Percentiles rank a stretch among this genome's conserved stretches.
These are phyloP conservation scores for Barnardius zonarius DNA, from an alignment of 2,113 vertebrate genomes.

Conservation along the genomic window DNA sequence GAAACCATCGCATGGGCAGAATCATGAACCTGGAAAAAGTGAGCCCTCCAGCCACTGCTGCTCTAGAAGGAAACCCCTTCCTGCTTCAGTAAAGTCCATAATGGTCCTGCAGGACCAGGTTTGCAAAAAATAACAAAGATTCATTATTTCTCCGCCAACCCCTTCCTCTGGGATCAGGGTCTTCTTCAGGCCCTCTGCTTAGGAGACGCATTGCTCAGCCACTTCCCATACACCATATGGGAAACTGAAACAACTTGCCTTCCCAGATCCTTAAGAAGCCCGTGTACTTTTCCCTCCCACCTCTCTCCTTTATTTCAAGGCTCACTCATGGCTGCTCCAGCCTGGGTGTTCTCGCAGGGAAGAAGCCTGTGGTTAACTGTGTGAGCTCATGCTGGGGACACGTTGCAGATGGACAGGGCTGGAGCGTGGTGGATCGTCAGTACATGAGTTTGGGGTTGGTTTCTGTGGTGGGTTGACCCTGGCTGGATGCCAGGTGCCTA, in stretches of 20 bases:
- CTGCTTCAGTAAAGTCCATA: neutral
- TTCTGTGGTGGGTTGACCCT: neutral
- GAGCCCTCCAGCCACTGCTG: neutral
- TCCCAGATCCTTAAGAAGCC: conserved; percentile 32
- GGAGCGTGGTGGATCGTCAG: neutral
- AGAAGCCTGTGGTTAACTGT: conserved; percentile 9
- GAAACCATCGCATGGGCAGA: neutral
- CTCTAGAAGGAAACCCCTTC: neutral
- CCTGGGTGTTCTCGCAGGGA: neutral
- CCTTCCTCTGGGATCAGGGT: neutral
- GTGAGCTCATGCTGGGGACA: conserved; percentile 20
- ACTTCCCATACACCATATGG: conserved; percentile 17
- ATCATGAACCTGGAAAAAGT: neutral
- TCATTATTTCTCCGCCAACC: neutral
- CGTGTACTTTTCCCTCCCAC: conserved; percentile 53
- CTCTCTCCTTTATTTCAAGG: conserved; percentile 24
- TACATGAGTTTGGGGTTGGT: neutral
- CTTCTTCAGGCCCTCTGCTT: neutral
- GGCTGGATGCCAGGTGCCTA: neutral
- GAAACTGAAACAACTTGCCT: neutral
- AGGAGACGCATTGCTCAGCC: neutral
- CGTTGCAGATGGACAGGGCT: neutral
- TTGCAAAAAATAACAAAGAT: neutral
- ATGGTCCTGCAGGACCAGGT: neutral
- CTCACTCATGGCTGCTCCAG: neutral